Conservation (phyloP, 1,140 invertebrate species). For the Drosophila pruinosa region DNA sequence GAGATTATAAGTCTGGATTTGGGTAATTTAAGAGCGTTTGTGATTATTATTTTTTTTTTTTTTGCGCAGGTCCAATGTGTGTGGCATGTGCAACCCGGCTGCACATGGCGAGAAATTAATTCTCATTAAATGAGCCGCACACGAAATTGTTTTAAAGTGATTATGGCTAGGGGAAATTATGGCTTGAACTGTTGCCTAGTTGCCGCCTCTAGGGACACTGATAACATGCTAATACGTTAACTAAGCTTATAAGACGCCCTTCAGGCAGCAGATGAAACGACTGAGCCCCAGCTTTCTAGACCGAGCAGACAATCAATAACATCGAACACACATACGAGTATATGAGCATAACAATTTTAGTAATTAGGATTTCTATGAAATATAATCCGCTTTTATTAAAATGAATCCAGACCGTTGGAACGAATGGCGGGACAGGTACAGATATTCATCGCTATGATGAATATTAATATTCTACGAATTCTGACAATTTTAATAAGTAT, state of each 20-base stretch:
- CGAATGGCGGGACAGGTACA: background rate
- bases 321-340: background rate
- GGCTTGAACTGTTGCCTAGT: background rate
- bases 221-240: conserved; percentile 8
- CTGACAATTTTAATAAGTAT: conserved; percentile 46
- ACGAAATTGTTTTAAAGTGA: conserved; percentile 76
- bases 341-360: background rate
- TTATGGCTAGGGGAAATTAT: conserved; percentile 28
- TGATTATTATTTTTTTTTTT: conserved; percentile 28
- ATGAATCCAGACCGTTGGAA: background rate
- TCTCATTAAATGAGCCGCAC: conserved; percentile 67
- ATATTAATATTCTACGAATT: conserved; percentile 1
- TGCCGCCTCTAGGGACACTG: background rate
- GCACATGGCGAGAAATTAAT: conserved; percentile 67
- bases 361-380: conserved; percentile 7
- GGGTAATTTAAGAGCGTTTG: conserved; percentile 71
- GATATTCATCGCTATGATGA: background rate
- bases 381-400: conserved; percentile 4
- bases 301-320: background rate
- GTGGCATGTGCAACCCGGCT: background rate
- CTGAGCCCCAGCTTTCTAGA: background rate
- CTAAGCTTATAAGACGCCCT: conserved; percentile 8
- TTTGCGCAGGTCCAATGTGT: background rate
- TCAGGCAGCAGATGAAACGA: background rate
- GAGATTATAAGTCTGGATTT: conserved; percentile 74